A percentile compares a stretch with the other conserved stretches of the same genome.
Evolutionary conservation across 2,797 vertebrate genomes (phyloP).

Genomic region (Sarcoramphus papa): DNA sequence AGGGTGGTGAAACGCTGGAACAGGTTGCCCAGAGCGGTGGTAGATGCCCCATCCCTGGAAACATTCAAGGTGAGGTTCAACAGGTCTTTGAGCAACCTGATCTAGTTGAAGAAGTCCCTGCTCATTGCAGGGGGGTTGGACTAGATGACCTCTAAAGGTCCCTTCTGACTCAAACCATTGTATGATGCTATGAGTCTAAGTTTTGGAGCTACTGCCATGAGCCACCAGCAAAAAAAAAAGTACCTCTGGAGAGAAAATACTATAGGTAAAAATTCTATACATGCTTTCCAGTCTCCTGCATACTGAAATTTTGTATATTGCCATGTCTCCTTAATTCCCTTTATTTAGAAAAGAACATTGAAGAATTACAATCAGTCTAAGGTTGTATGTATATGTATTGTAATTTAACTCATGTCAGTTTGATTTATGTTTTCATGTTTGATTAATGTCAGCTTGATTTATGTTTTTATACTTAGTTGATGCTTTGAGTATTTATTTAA

Average conservation of each 20-base stretch:
- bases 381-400: neutral
- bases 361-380: neutral
- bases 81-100: too few species aligned
- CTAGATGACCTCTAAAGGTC: too few species aligned
- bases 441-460: constrained; percentile 19
- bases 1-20: neutral
- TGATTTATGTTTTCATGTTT: constrained; percentile 36
- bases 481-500: neutral
- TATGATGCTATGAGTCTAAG: neutral
- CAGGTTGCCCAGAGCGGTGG: neutral
- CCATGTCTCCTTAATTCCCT: neutral
- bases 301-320: neutral
- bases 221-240: neutral
- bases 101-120: too few species aligned
- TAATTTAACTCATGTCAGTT: constrained; percentile 23
- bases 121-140: too few species aligned
- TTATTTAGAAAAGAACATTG: neutral
- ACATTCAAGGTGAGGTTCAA: neutral
- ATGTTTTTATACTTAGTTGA: neutral
- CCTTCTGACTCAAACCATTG: neutral
- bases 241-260: neutral
- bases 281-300: neutral
- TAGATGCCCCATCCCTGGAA: neutral
- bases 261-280: neutral
- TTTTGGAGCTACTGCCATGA: neutral